Evolutionary conservation across 2,888 invertebrate genomes (phyloP), one percentile per base, ranked within the genome.

Genomic region (Sthenelais limicola): DNA sequence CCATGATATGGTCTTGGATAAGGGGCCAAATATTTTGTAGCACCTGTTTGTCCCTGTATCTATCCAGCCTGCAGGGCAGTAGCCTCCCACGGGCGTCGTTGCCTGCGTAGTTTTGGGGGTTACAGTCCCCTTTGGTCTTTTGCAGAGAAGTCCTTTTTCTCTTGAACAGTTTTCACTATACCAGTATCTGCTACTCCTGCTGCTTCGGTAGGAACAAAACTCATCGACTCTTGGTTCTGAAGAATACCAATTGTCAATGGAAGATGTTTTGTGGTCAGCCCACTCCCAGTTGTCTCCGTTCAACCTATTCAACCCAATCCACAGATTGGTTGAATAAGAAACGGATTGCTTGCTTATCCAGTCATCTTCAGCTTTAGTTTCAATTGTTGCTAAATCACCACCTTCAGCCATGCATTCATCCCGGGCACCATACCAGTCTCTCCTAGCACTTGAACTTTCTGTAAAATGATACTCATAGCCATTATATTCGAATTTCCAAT

Each of bases 241-340:
- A 18, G 24, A 15, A 4, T 2, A 5, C 62, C 62, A 62, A 1
- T 38, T 38, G 26, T 35, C 24, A 1, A 62, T 2, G 12, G n/a
- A 1, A 7, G 62, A 5, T 4, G 21, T n/a, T 15, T 38, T 38
- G 7, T 43, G 38, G 24, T 62, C 62, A 7, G 38, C 62, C 62
- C 62, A 62, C 24, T 1, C 9, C 62, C 62, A 62, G n/a, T n/a
- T n/a, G 24, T 62, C n/a, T 5, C 62, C 62, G 15, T 26, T 2
- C 38, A 35, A 21, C 38, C 26, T 62, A 43, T 62, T 62, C 1
- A 38, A 26, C 26, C 62, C 62, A n/a, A 62, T 12, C 62, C 62
- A 62, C 38, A 62, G 38, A 24, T 21, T 26, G 4, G 26, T 24
- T 18, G 2, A 24, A 18, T 2, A 62, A 5, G 18, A 3, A n/a